Evolutionary conservation across 2,888 invertebrate species (phyloP), one percentile per base, ranked within the genome.

Genomic region (Coenonympha arcania): DNA sequence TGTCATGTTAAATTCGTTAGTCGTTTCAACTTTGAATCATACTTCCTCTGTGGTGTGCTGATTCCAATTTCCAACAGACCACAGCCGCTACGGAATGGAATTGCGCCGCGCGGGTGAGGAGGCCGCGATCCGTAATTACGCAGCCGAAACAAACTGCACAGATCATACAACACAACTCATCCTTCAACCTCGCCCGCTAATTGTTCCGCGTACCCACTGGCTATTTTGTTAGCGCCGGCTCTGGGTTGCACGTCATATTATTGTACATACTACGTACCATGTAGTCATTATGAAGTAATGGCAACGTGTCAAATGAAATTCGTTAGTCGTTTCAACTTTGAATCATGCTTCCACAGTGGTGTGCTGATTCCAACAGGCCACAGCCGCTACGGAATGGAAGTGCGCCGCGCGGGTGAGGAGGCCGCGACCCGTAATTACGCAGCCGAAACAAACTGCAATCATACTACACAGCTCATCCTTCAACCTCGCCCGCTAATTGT

Each of bases 391-490:
- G 55, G 56, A 64, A 79, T 73, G 66, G 61, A 59, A 69, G 65
- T 72, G 82, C 77, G 79, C 49, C 54, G n/a, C n/a, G n/a, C n/a
- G n/a, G n/a, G n/a, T 56, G 42, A 20, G 11, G 44, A 64, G 75
- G 78, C 66, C 79, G 63, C 77, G 80, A 82, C 83, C 80, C 68
- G 70, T 69, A 82, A 81, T 84, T 70, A 59, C 24, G 24, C 16
- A 68, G 60, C 79, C 81, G 71, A 83, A 83, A 83, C 82, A 78
- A 76, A 76, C 70, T 55, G 72, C 79, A 73, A 78, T 77, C 76
- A 61, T 13, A 8, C 31, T 9, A 16, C 66, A 61, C 64, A n/a
- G 66, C 62, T 64, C 63, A 62, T 59, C 55, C 56, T 58, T 64
- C 63, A 62, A 58, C 55, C 56, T 58, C 61, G 54, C 61, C 61